These are phyloP conservation scores for Allacma fusca DNA, from an alignment of 2,888 invertebrate genomes.

Conservation along the genomic window DNA sequence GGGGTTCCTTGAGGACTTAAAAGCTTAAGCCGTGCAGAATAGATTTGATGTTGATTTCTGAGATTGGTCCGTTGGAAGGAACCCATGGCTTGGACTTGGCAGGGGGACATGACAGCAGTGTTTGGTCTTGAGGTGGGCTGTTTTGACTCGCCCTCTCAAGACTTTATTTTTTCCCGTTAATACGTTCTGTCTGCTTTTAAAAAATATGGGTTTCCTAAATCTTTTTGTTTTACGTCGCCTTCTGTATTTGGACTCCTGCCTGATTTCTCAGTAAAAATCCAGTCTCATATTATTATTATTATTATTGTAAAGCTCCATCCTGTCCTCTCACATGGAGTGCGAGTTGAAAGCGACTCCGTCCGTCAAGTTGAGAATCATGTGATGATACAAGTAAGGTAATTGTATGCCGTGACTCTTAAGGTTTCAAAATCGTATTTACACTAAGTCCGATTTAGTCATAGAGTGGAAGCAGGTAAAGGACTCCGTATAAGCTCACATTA, in stretches of 20 bases:
- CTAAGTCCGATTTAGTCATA: constrained; percentile 10
- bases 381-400: neutral
- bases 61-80: constrained; percentile 35
- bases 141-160: constrained; percentile 31
- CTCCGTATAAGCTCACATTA: constrained; percentile 35
- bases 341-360: too few species aligned
- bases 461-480: constrained; percentile 35
- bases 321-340: too few species aligned
- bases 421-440: constrained; percentile 7
- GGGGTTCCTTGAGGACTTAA: constrained; percentile 23
- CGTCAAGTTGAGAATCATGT: too few species aligned
- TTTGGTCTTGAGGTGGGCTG: constrained; percentile 43
- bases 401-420: neutral
- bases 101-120: constrained; percentile 28
- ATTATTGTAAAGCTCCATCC: too few species aligned
- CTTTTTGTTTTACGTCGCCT: constrained; percentile 26
- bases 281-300: neutral
- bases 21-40: constrained; percentile 34
- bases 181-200: constrained; percentile 15
- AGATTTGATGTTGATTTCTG: constrained; percentile 42
- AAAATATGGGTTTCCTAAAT: constrained; percentile 26
- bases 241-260: neutral
- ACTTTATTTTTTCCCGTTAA: constrained; percentile 2
- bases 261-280: neutral
- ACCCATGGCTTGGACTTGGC: too few species aligned